Conservation (phyloP, 53 echinoderm and acorn worm species). For the Luidia sarsii region DNA sequence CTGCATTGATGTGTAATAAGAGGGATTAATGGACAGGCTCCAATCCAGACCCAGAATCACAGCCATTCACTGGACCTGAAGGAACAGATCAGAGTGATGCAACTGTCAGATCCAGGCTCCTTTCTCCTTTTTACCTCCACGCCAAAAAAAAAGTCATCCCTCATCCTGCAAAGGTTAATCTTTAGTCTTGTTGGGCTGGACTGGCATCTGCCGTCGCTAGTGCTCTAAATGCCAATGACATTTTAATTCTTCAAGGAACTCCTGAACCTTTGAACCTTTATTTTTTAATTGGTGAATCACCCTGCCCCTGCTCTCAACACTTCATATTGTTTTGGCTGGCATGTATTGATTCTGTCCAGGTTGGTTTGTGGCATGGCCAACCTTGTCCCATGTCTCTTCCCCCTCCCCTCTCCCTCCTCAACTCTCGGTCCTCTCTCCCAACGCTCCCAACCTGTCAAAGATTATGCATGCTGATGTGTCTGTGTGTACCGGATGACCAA, state of each 20-base stretch:
- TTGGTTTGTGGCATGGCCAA: neutral
- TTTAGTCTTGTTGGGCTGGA: conserved; percentile 23
- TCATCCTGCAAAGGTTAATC: conserved; percentile 37
- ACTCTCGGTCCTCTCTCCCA: neutral
- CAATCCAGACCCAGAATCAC: too few relatives aligned
- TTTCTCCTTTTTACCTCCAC: too few relatives aligned
- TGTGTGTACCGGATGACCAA: neutral
- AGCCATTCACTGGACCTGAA: too few relatives aligned
- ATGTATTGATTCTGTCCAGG: conserved; percentile 52
- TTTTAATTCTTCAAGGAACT: conserved; percentile 44
- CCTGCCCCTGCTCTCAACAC: conserved; percentile 30
- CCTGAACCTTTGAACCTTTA: conserved; percentile 45
- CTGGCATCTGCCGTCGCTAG: conserved; percentile 21
- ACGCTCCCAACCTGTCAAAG: conserved; percentile 23
- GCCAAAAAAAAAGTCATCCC: too few relatives aligned
- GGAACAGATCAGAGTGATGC: conserved; percentile 16
- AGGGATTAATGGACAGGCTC: too few relatives aligned
- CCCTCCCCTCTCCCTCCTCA: neutral
- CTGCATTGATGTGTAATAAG: too few relatives aligned
- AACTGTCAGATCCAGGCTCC: conserved; percentile 20
- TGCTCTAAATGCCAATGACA: conserved; percentile 42
- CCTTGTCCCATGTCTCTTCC: too few relatives aligned
- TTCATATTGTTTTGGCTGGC: conserved; percentile 52
- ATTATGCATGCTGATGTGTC: conserved; percentile 23
- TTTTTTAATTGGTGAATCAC: conserved; percentile 52